Base-by-base conservation (phyloP, 2,888 invertebrate genomes). In the Sycophila texana region DNA sequence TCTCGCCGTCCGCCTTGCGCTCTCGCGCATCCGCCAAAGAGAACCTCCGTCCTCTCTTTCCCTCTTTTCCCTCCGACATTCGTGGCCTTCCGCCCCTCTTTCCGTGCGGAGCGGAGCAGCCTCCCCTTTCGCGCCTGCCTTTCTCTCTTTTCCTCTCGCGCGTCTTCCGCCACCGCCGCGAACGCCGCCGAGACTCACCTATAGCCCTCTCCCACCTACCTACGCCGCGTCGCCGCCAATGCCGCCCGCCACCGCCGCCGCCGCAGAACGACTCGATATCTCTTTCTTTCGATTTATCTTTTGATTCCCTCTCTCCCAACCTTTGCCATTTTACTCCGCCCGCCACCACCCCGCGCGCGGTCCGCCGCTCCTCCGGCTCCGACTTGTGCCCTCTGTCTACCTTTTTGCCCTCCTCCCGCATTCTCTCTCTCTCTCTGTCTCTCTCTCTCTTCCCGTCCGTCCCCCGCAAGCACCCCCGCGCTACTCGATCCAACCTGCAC, bases 31-130 rank as follows among this genome's bases (percentile, higher is more conserved):
- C 80, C 77, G 73, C 82, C 77, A 75, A 82, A 80, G 82, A 83
- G 81, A 82, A 77, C 57, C 74, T 82, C 79, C 81, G 81, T 47
- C 26, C 76, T 80, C 83, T 87, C 87, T 86, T 86, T 88, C 88
- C 86, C 88, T 88, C 88, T 87, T 88, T 88, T 88, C 87, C 87
- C 88, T 85, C 88, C 88, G 86, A 88, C 87, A 87, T 88, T 89
- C 88, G 88, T 85, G 86, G 87, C 87, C 89, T 87, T 87, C 87
- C 86, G 82, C 87, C 88, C 86, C 88, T 86, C 85, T 81, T 81
- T 70, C 86, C 86, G 18, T 47, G 63, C 67, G 30, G 57, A 83
- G 85, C 87, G 82, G 86, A 83, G 84, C 83, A 30, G 84, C 87
- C 84, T 84, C 87, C 87, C 84, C 85, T 85, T 83, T 85, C 84